Evolutionary conservation across 2,888 invertebrate genomes (phyloP), one percentile per base, ranked within the genome.

Genomic region (Apocheima hispidaria): DNA sequence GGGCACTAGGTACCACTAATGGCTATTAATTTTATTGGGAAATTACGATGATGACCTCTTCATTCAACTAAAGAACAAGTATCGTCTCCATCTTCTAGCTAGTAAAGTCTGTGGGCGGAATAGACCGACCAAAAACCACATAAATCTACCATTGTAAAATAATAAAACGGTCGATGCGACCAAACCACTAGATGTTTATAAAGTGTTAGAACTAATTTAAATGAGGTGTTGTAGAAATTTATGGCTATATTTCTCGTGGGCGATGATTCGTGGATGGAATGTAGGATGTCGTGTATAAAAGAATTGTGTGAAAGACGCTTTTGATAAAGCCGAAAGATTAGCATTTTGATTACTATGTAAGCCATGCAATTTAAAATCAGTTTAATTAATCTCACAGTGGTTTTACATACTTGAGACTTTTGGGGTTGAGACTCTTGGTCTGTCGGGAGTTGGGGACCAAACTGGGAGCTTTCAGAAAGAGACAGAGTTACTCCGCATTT

Each of bases 161-260:
- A 46, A 46, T 46, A 46, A 33, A 46, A 30, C 46, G 20, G 46
- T 18, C 30, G 20, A 30, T 20, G 30, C 46, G 30, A n/a, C 30
- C 33, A n/a, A 4, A 35, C 23, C 30, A 20, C 20, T 20, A n/a
- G 6, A 23, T 51, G 53, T 64, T 60, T 58, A 66, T 63, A 53
- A 59, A 64, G 63, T 64, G 67, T 63, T 63, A 68, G 64, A 65
- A 68, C 66, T 68, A 66, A 70, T 68, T 70, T 66, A 66, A 68
- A 70, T 65, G 62, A 53, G 60, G 43, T 54, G 52, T 16, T 51
- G 53, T 66, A 43, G 52, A 67, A 28, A 49, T 69, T 69, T 69
- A 64, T 63, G 58, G 56, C 49, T 16, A 26, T 14, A 46, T 54
- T 33, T 60, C 21, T 50, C 26, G 68, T 69, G 63, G 66, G 64